Evolutionary conservation across 2,888 invertebrate genomes (phyloP).

Genomic region (Odontocerum albicorne): DNA sequence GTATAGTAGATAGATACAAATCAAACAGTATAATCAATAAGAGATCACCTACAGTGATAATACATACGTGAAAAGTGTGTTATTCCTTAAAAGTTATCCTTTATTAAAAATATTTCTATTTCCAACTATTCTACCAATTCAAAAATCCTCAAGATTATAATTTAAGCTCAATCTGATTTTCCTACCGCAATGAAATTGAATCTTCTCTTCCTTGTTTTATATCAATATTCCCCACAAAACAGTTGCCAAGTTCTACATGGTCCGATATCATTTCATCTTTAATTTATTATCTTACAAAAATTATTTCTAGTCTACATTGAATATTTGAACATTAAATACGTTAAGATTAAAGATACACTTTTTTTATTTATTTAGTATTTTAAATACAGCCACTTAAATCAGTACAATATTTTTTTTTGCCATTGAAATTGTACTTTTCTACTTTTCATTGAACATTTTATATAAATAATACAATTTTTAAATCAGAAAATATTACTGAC

Average conservation of each 20-base stretch:
- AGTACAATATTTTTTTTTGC: constrained; percentile 34
- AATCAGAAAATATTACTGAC: too few relatives aligned
- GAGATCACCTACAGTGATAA: constrained; percentile 18
- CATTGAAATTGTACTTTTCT: constrained; percentile 33
- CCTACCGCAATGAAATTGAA: neutral
- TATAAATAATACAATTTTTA: too few relatives aligned
- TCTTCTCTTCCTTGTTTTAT: neutral
- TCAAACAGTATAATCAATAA: too few relatives aligned
- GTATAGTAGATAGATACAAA: too few relatives aligned
- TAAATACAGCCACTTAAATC: constrained; percentile 36
- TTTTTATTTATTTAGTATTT: constrained; percentile 13
- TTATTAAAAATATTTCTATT: constrained; percentile 28
- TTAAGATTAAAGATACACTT: constrained; percentile 12
- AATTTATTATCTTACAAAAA: constrained; percentile 16
- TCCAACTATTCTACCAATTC: constrained; percentile 9
- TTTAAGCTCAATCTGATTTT: constrained; percentile 22
- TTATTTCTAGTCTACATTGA: constrained; percentile 21
- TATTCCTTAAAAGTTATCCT: constrained; percentile 16
- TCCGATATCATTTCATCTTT: constrained; percentile 16
- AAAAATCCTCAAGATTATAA: constrained; percentile 8
- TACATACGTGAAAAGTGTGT: constrained; percentile 15
- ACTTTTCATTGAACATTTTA: constrained; percentile 7
- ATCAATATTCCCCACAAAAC: constrained; percentile 3
- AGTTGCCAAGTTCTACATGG: constrained; percentile 13
- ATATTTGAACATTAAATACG: constrained; percentile 22